phyloP scores from a whole-genome alignment of 1,140 invertebrate genomes.

The Sweltsa coloradensis region DNA sequence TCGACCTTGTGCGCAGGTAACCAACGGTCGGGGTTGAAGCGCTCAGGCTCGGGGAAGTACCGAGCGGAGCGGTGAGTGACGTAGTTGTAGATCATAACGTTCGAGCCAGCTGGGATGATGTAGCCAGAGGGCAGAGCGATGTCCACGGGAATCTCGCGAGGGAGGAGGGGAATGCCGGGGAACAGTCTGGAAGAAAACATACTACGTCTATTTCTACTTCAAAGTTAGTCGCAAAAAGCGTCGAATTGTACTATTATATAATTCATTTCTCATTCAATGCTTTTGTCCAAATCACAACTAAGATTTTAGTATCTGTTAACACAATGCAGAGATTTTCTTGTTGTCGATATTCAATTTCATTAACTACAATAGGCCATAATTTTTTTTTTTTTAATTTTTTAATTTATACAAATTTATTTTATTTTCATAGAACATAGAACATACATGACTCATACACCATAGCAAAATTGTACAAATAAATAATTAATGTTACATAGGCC shows the following conservation, averaged over 20 bases:
- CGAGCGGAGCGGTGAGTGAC: slow-evolving; percentile 34
- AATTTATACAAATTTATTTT: no score
- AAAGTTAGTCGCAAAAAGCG: neutral
- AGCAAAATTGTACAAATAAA: no score
- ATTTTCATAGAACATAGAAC: no score
- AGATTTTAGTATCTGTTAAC: no score
- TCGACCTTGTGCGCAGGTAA: slow-evolving; percentile 23
- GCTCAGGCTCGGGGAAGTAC: slow-evolving; percentile 39
- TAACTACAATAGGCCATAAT: no score
- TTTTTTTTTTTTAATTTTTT: no score
- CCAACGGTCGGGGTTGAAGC: slow-evolving; percentile 43
- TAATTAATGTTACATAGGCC: no score
- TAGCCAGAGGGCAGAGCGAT: neutral
- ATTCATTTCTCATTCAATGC: no score
- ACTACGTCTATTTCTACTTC: neutral
- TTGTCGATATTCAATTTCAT: no score
- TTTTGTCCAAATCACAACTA: no score
- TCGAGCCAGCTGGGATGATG: slow-evolving; percentile 29
- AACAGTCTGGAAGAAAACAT: slow-evolving; percentile 9
- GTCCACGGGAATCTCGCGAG: neutral
- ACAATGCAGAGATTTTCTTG: no score
- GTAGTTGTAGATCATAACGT: slow-evolving; percentile 24
- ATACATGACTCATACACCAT: no score
- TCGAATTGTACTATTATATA: neutral
- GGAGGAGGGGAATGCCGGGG: neutral